Conservation (phyloP, 2,113 vertebrate species). For the Calidris pugnax region DNA sequence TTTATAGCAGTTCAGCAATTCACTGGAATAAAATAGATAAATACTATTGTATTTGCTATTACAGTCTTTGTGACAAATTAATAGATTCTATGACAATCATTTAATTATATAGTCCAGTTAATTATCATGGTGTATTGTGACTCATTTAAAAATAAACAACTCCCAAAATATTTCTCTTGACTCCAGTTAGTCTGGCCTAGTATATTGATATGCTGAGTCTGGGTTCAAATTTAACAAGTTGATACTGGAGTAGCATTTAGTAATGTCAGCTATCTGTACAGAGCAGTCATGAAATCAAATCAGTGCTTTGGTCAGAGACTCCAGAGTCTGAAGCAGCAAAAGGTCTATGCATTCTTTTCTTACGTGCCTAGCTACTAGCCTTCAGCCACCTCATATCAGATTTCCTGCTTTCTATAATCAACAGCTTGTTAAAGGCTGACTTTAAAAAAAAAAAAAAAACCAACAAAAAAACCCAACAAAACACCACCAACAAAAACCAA, state of each 20-base stretch:
- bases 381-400: constrained; percentile 75
- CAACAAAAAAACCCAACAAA: background rate
- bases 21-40: background rate
- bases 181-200: constrained; percentile 95
- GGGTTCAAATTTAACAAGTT: constrained; percentile 92
- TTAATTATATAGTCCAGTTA: constrained; percentile 82
- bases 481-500: background rate
- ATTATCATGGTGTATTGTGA: constrained; percentile 83
- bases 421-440: constrained; percentile 79
- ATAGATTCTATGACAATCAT: constrained; percentile 33
- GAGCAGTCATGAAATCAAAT: constrained; percentile 79
- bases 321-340: constrained; percentile 74
- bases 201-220: constrained; percentile 82
- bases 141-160: constrained; percentile 92
- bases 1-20: background rate
- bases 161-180: constrained; percentile 92
- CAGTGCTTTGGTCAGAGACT: constrained; percentile 69
- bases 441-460: background rate
- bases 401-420: constrained; percentile 78
- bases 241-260: constrained; percentile 88
- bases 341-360: constrained; percentile 74
- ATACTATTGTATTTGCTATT: background rate
- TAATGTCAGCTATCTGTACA: constrained; percentile 85
- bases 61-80: background rate
- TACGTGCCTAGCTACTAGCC: constrained; percentile 68